Base-by-base conservation (phyloP, 2,113 vertebrate genomes). In the Alethe diademata region DNA sequence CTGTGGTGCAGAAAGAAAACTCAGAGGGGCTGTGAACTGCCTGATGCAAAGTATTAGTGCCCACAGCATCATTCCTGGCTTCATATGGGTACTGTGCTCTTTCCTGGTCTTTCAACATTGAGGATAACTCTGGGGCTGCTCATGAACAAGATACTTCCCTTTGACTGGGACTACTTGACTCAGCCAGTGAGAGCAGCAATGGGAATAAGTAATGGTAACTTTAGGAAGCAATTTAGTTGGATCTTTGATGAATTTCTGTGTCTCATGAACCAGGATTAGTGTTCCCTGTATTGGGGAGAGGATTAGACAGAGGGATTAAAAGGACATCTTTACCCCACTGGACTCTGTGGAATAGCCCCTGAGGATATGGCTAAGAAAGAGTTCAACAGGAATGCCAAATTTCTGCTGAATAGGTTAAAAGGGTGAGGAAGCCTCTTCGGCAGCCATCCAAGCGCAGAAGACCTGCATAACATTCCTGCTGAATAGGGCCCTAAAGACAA, bases 401-500 rank as follows among this genome's bases (percentile, higher is more conserved):
- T 97, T 97, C 96, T 97, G 97, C 96, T 97, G 97, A 97, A 97
- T 97, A 97, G 96, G 96, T 97, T 97, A 97, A 97, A 97, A 97
- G 96, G 94, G 97, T 97, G 97, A 97, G 96, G 96, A 97, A 97
- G 92, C 97, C 96, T 97, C 97, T 97, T 97, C 97, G 97, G 96
- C 97, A 97, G 97, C 95, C 97, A 97, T 97, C 97, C 96, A 97
- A 96, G 95, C 94, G 95, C 95, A 97, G 97, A 96, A 97, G 95
- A 97, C 96, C 97, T 86, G 96, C 94, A 95, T 97, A 97, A 97
- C 97, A 97, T 97, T 97, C 95, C 96, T 97, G 97, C 90, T 96
- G 67, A 96, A 97, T 95, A 96, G 96, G 96, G 97, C 97, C 97
- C 97, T 97, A 97, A 97, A 97, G 96, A 97, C 92, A 97, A 96